A percentile compares a stretch with the other conserved stretches of the same genome.
These are phyloP conservation scores for Syngnathus typhle DNA, from an alignment of 2,113 vertebrate species.

Conservation along the genomic window DNA sequence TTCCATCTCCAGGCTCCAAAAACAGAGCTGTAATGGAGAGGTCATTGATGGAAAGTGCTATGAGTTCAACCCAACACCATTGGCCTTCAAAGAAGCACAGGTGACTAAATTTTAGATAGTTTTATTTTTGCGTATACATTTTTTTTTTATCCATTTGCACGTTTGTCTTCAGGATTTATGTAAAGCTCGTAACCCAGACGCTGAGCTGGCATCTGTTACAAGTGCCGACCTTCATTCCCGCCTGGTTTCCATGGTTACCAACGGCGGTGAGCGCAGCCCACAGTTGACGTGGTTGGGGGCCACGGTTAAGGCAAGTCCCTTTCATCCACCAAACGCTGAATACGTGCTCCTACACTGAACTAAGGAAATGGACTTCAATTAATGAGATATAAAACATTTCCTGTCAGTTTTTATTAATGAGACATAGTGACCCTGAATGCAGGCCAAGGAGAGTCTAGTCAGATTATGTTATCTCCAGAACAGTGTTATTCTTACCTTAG, in stretches of 20 bases:
- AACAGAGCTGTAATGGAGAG: conserved; percentile 47
- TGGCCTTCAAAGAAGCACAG: conserved; percentile 64
- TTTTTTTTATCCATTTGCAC: background rate
- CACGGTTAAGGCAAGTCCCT: conserved; percentile 48
- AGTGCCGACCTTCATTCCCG: conserved; percentile 49
- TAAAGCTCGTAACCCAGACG: conserved; percentile 35
- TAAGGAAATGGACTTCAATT: background rate
- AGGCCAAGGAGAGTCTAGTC: conserved; percentile 48
- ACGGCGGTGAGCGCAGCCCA: conserved; percentile 35
- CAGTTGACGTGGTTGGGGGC: conserved; percentile 66
- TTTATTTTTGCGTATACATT: too few relatives aligned
- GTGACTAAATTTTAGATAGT: conserved; percentile 27
- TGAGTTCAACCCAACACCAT: conserved; percentile 47
- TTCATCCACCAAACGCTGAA: background rate
- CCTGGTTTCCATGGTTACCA: conserved; percentile 60
- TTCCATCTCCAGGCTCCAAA: background rate
- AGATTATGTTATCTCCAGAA: conserved; percentile 52
- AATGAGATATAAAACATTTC: background rate
- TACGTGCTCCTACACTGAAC: background rate
- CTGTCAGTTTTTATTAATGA: background rate
- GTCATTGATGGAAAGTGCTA: conserved; percentile 59
- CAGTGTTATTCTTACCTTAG: conserved; percentile 50
- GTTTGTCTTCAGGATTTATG: conserved; percentile 46
- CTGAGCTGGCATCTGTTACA: conserved; percentile 60
- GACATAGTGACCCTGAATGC: background rate